Evolutionary conservation across 2,797 vertebrate species (phyloP).

Genomic region (Acanthopagrus latus): DNA sequence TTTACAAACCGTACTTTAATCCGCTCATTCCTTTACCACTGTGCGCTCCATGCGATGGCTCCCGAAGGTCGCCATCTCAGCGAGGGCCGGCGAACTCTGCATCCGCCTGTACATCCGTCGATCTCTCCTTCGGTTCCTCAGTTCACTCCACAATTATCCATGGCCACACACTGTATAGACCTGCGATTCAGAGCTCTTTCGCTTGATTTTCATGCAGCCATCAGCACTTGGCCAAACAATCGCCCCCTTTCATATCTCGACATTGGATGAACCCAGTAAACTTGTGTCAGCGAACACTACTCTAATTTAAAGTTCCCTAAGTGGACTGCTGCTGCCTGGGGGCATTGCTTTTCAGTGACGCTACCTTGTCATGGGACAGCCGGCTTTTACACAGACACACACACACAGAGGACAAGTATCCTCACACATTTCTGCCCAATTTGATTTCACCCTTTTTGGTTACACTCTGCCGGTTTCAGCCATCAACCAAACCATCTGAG

Average conservation of each 20-base stretch:
- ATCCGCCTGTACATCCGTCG: neutral
- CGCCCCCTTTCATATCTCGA: constrained; percentile 55
- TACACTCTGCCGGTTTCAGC: constrained; percentile 36
- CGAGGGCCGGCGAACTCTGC: neutral
- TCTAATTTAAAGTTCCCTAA: constrained; percentile 63
- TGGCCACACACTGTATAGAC: constrained; percentile 19
- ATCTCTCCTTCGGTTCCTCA: constrained; percentile 13
- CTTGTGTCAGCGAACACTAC: constrained; percentile 57
- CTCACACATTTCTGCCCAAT: constrained; percentile 35
- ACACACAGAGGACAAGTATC: constrained; percentile 16
- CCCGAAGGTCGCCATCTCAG: neutral
- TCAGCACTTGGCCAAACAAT: constrained; percentile 55
- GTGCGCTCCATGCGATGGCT: neutral
- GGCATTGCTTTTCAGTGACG: constrained; percentile 59
- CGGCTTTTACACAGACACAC: constrained; percentile 24
- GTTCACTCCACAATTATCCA: constrained; percentile 41
- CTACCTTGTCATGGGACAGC: constrained; percentile 72
- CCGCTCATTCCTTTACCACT: neutral
- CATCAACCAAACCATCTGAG: constrained; percentile 25
- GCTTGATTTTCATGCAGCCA: constrained; percentile 53
- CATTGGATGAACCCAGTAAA: constrained; percentile 60
- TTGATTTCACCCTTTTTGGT: constrained; percentile 54
- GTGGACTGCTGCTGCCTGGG: constrained; percentile 52
- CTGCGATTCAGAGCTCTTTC: constrained; percentile 44
- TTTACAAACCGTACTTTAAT: constrained; percentile 24